Percentiles rank a stretch among this genome's conserved stretches.
Evolutionary conservation across 2,797 vertebrate genomes (phyloP).

Genomic region (Crax fasciolata): DNA sequence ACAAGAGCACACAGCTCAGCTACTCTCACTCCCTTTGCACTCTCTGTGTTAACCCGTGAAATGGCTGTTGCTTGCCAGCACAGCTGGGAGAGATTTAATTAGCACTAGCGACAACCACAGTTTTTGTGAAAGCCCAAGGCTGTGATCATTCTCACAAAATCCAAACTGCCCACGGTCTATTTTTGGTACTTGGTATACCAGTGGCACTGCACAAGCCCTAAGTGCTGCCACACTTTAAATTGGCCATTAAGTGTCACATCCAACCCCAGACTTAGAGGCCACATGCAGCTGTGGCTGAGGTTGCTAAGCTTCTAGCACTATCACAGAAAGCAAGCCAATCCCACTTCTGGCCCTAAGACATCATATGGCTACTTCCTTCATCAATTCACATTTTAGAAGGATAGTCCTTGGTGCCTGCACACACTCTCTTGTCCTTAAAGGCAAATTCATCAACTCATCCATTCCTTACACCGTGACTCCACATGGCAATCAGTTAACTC

Average conservation of each 20-base stretch:
- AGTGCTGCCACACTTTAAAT: background rate
- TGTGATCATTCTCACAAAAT: background rate
- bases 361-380: background rate
- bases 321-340: background rate
- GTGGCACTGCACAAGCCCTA: background rate
- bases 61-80: constrained; percentile 3
- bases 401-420: background rate
- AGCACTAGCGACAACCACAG: background rate
- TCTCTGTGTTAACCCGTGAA: background rate
- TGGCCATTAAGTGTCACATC: background rate
- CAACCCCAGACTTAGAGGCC: background rate
- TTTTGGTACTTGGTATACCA: background rate
- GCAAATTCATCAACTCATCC: background rate
- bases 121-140: background rate
- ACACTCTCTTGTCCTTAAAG: background rate
- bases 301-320: background rate
- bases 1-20: background rate
- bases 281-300: background rate
- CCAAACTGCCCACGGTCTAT: background rate
- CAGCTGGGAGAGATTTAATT: background rate
- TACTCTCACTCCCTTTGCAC: background rate
- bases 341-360: background rate
- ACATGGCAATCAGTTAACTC: background rate
- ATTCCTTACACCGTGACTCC: background rate
- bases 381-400: background rate